Conservation (phyloP, 2,888 invertebrate species). For the Aphodius granarius region DNA sequence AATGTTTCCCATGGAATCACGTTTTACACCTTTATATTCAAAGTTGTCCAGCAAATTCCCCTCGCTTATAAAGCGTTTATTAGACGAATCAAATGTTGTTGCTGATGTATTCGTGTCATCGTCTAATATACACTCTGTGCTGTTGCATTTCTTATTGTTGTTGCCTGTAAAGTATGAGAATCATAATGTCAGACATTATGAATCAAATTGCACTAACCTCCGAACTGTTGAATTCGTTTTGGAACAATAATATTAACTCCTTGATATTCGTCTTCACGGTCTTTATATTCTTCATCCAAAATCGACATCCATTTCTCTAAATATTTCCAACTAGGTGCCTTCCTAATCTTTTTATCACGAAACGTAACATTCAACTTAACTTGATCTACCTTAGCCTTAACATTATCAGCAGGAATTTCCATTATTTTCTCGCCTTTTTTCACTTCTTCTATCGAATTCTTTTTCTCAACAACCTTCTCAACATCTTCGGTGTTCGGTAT, state of each 20-base stretch:
- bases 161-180: not conserved
- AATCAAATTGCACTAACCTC: constrained; percentile 11
- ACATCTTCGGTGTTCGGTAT: not conserved
- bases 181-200: constrained; percentile 12
- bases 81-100: not conserved
- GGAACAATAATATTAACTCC: constrained; percentile 21
- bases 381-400: not conserved
- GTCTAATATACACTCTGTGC: constrained; percentile 23
- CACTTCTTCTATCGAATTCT: not conserved
- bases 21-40: constrained; percentile 2
- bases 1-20: not conserved
- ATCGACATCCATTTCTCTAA: constrained; percentile 23
- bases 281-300: constrained; percentile 19
- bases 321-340: constrained; percentile 20
- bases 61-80: not conserved
- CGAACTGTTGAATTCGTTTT: constrained; percentile 17
- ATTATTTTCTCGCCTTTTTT: not conserved
- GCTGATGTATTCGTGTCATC: not conserved
- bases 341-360: constrained; percentile 17
- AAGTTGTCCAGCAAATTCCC: constrained; percentile 15
- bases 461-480: not conserved
- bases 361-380: not conserved
- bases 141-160: constrained; percentile 13
- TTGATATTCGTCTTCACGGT: constrained; percentile 18
- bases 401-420: not conserved